Evolutionary conservation across 30 jellyfish, hydroid and myxozoan species (phyloP).

Genomic region (Pelagia noctiluca): DNA sequence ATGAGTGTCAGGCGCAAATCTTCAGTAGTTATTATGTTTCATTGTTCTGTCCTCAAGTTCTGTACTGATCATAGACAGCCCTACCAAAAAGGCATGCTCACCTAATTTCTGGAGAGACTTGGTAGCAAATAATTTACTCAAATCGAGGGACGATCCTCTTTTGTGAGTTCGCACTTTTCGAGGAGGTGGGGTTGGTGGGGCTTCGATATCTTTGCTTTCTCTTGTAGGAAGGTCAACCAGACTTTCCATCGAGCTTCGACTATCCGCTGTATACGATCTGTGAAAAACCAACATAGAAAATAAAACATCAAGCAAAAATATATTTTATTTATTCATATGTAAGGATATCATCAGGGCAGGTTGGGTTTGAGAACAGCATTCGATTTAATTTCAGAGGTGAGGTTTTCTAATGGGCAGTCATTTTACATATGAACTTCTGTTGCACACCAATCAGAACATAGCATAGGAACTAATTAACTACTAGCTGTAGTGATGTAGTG

Average conservation of each 20-base stretch:
- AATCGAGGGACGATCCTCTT: constrained; percentile 91
- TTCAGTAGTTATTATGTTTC: no score
- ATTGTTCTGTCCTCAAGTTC: no score
- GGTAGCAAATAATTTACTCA: constrained; percentile 81
- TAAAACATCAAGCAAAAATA: background rate
- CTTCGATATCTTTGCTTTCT: constrained; percentile 64
- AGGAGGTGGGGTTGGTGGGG: constrained; percentile 99
- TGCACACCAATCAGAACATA: no score
- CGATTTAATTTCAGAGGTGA: no score
- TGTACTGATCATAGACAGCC: no score
- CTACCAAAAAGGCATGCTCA: constrained; percentile 24
- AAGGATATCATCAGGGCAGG: no score
- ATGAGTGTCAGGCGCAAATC: no score
- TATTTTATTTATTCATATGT: background rate
- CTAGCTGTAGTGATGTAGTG: no score
- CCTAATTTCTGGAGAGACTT: constrained; percentile 59
- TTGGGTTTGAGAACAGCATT: no score
- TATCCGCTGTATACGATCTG: constrained; percentile 86
- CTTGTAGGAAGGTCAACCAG: constrained; percentile 67
- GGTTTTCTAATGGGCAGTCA: no score
- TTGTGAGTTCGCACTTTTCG: constrained; percentile 82
- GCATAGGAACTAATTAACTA: no score
- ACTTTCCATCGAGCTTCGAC: constrained; percentile 66
- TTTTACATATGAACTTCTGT: no score
- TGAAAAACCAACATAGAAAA: background rate